Percentiles rank a stretch among this genome's conserved stretches.
Conservation (phyloP, 2,113 vertebrate genomes). For the pig (Sus scrofa) region T2T-Sscrofa CM000812.6:36333001-36333500, state of each 20-base stretch:
- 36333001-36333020: not conserved
- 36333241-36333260: slow-evolving; percentile 64
- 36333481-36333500: not conserved
- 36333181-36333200: slow-evolving; percentile 68
- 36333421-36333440: not conserved
- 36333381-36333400: slow-evolving; percentile 25
- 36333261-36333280: slow-evolving; percentile 59
- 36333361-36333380: not conserved
- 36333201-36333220: slow-evolving; percentile 74
- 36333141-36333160: not conserved
- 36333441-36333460: not conserved
- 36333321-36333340: slow-evolving; percentile 49
- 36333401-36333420: not conserved
- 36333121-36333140: not conserved
- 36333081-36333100: not conserved
- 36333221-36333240: slow-evolving; percentile 60
- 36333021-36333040: not conserved
- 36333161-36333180: slow-evolving; percentile 54
- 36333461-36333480: not conserved
- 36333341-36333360: slow-evolving; percentile 49
- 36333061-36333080: not conserved
- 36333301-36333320: slow-evolving; percentile 44
- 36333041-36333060: not conserved
- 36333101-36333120: not conserved
- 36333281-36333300: slow-evolving; percentile 13